Conservation (phyloP, 2,113 vertebrate species). For the Edolisoma coerulescens region DNA sequence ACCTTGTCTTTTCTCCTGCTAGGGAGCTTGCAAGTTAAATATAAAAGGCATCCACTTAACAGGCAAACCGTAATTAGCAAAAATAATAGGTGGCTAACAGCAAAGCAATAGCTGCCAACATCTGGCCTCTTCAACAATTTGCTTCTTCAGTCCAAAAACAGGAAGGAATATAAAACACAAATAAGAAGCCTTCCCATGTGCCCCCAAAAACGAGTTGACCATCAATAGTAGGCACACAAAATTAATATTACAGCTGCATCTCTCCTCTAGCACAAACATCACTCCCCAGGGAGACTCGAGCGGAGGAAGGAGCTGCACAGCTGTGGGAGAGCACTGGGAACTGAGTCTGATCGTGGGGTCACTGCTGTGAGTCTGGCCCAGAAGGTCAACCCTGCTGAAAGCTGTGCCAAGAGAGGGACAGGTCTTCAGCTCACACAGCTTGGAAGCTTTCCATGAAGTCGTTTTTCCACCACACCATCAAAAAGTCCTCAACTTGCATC, state of each 20-base stretch:
- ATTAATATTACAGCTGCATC: not conserved
- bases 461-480: not conserved
- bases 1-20: not conserved
- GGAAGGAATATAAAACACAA: not conserved
- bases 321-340: not conserved
- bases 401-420: not conserved
- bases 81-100: not conserved
- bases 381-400: not conserved
- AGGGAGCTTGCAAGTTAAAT: not conserved
- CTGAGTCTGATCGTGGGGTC: not conserved
- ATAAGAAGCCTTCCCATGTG: rapidly evolving
- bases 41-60: not conserved
- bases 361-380: not conserved
- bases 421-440: not conserved
- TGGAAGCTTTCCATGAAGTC: not conserved
- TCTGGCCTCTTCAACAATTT: not conserved
- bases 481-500: not conserved
- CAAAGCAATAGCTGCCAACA: not conserved
- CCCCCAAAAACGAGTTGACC: not conserved
- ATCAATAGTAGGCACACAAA: not conserved
- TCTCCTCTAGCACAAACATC: not conserved
- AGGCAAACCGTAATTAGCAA: not conserved
- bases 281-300: not conserved
- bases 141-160: not conserved
- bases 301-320: not conserved